These are phyloP conservation scores for Aramus guarauna DNA, from an alignment of 2,113 vertebrate genomes.

Conservation along the genomic window DNA sequence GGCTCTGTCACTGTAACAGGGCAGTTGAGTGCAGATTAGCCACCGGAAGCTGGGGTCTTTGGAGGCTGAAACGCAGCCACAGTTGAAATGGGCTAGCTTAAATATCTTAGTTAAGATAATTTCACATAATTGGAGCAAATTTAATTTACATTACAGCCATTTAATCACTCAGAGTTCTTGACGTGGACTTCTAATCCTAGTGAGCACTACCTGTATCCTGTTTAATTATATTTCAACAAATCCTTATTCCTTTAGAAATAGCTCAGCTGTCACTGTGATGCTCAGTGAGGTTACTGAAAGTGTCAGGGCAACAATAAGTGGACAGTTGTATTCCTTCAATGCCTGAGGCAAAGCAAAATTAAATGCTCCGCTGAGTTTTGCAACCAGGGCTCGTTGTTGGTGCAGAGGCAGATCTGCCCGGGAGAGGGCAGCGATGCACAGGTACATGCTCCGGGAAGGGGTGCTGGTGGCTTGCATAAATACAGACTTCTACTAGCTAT, in stretches of 20 bases:
- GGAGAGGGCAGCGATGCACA: background rate
- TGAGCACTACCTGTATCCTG: background rate
- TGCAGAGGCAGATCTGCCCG: background rate
- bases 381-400: no score
- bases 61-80: background rate
- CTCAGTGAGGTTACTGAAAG: background rate
- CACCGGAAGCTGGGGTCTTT: background rate
- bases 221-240: background rate
- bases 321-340: background rate
- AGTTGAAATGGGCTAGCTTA: background rate
- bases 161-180: background rate
- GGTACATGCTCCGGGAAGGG: accelerated
- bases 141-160: background rate
- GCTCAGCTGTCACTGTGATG: background rate
- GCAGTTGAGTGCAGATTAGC: background rate
- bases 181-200: background rate
- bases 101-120: background rate
- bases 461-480: background rate
- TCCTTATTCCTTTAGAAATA: background rate
- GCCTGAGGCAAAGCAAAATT: background rate
- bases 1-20: background rate
- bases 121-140: background rate
- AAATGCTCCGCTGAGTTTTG: background rate
- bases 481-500: background rate
- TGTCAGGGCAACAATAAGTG: background rate